Conservation (phyloP, 2,888 invertebrate genomes). For the Dicycla oo region DNA sequence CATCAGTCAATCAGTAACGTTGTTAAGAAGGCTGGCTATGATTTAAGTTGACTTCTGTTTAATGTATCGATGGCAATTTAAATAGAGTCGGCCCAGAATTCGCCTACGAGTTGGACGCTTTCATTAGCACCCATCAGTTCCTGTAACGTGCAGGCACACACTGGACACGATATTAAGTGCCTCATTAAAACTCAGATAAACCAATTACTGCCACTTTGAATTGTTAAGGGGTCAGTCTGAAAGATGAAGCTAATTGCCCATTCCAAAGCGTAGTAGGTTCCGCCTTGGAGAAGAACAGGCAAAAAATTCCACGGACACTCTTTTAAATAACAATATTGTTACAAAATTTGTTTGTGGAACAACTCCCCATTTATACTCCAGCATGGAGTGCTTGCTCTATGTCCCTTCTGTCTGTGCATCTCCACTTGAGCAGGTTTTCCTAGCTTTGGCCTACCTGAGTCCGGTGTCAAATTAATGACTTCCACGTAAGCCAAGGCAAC, state of each 20-base stretch:
- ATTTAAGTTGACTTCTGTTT: neutral
- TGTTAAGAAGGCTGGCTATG: neutral
- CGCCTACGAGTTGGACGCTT: neutral
- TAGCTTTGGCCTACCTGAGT: too few relatives aligned
- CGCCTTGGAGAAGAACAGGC: too few relatives aligned
- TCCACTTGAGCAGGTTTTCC: too few relatives aligned
- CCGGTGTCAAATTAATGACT: neutral
- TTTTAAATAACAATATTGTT: too few relatives aligned
- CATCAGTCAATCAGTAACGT: neutral
- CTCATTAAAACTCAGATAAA: neutral
- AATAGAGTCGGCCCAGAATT: neutral
- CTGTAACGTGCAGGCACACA: neutral
- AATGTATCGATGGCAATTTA: neutral
- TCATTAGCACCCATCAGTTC: neutral
- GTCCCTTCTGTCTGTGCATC: neutral
- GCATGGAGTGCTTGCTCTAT: too few relatives aligned
- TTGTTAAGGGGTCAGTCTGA: too few relatives aligned
- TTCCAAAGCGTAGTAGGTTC: too few relatives aligned
- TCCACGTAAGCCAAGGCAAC: neutral
- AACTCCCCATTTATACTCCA: neutral
- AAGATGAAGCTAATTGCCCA: too few relatives aligned
- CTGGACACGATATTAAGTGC: neutral
- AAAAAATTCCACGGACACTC: too few relatives aligned
- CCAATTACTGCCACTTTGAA: too few relatives aligned
- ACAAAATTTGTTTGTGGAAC: neutral